phyloP scores from a whole-genome alignment of 2,797 vertebrate species.

The Apodemus agrarius region DNA sequence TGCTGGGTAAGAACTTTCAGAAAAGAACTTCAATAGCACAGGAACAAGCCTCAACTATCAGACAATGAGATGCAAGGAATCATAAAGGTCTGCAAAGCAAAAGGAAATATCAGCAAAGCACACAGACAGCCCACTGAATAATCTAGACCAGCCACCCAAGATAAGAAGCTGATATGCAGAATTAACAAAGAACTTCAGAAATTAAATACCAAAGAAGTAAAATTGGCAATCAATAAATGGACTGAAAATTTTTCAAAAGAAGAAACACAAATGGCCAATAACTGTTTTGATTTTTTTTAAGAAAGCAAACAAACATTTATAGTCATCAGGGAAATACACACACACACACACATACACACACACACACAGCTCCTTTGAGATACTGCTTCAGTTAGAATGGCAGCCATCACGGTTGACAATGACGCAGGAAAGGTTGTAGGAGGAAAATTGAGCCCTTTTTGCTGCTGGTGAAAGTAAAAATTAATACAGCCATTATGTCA shows the following conservation, averaged over 20 bases:
- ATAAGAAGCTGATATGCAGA: neutral
- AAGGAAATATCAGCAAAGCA: neutral
- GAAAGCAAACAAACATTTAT: neutral
- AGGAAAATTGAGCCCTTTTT: neutral
- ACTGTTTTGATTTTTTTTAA: neutral
- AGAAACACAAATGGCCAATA: neutral
- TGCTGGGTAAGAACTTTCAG: neutral
- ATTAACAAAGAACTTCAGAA: neutral
- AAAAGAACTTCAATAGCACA: neutral
- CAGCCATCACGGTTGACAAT: neutral
- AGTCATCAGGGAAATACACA: neutral
- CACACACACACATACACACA: too few species aligned
- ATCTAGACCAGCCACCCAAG: neutral
- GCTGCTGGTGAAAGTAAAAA: neutral
- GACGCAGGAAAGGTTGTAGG: neutral
- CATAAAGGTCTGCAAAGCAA: neutral
- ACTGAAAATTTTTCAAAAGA: neutral
- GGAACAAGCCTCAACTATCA: neutral
- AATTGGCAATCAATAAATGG: neutral
- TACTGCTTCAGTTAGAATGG: neutral
- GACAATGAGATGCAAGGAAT: too few species aligned
- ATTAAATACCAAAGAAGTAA: neutral
- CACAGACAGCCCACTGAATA: neutral
- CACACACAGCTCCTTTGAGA: neutral
- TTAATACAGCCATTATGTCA: neutral